A percentile compares a stretch with the other conserved stretches of the same genome.
phyloP scores from a whole-genome alignment of 2,888 invertebrate genomes.

The Heliconius ethilla region DNA sequence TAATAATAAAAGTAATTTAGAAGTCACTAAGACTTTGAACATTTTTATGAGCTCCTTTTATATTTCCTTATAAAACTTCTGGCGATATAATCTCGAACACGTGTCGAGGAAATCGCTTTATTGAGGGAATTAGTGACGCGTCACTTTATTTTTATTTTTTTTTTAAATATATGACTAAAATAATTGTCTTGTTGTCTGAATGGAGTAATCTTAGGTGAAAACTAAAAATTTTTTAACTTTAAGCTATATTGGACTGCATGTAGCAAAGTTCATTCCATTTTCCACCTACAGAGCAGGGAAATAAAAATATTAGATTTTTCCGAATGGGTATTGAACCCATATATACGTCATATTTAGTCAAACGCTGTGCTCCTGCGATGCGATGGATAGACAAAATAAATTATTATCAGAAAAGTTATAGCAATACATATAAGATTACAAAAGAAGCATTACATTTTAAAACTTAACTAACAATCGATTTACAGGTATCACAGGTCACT shows the following conservation, averaged over 20 bases:
- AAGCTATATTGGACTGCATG: too few relatives aligned
- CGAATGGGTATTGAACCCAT: too few relatives aligned
- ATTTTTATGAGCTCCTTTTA: constrained; percentile 1
- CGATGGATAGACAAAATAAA: too few relatives aligned
- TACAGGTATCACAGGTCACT: neutral
- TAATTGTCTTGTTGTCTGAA: too few relatives aligned
- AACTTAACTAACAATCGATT: neutral
- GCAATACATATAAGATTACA: neutral
- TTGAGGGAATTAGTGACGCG: neutral
- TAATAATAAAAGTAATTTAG: neutral
- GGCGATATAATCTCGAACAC: constrained; percentile 7
- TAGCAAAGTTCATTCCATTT: too few relatives aligned
- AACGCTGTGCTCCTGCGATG: too few relatives aligned
- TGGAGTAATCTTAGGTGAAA: too few relatives aligned
- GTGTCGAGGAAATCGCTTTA: constrained; percentile 10
- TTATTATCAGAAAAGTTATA: neutral
- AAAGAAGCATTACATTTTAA: neutral
- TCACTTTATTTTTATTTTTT: neutral
- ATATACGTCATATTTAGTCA: too few relatives aligned
- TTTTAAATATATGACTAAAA: neutral
- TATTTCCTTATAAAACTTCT: constrained; percentile 1
- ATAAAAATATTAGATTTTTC: too few relatives aligned
- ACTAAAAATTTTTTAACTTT: too few relatives aligned
- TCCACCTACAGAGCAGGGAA: too few relatives aligned
- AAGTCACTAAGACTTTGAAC: constrained; percentile 5